Percentiles rank a stretch among this genome's conserved stretches.
phyloP scores from a whole-genome alignment of 1,140 invertebrate species.

The Branchinecta lindahli region DNA sequence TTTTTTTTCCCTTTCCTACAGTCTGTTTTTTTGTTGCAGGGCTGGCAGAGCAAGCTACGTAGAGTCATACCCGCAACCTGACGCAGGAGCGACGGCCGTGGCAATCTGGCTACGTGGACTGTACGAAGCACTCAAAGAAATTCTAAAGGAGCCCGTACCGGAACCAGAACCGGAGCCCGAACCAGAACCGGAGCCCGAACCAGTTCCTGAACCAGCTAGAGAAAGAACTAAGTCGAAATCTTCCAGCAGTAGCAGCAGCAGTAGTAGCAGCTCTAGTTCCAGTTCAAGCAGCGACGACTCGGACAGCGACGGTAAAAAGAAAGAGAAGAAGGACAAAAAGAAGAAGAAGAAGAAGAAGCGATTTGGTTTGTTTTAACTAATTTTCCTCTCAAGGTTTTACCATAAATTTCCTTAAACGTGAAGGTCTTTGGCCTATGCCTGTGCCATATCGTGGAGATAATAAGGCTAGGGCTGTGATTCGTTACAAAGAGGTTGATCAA shows the following conservation, averaged over 20 bases:
- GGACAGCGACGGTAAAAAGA: neutral
- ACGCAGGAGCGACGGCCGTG: constrained; percentile 50
- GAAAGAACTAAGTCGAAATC: constrained; percentile 11
- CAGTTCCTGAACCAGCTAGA: neutral
- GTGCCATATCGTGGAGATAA: too few species aligned
- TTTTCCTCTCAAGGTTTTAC: neutral
- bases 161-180: constrained; percentile 18
- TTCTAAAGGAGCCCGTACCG: constrained; percentile 16
- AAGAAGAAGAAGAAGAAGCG: constrained; percentile 14
- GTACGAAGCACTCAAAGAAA: neutral
- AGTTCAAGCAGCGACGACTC: neutral
- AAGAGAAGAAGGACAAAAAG: neutral
- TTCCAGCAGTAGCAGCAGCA: constrained; percentile 12
- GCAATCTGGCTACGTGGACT: constrained; percentile 41
- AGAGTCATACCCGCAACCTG: constrained; percentile 28
- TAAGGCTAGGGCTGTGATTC: too few species aligned
- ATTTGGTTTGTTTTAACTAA: constrained; percentile 7
- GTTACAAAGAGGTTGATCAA: too few species aligned
- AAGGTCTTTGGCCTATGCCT: too few species aligned
- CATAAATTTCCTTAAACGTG: neutral
- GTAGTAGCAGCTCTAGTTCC: constrained; percentile 14
- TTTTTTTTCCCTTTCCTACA: too few species aligned
- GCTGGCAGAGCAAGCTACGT: constrained; percentile 36
- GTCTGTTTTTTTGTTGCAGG: constrained; percentile 29
- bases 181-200: constrained; percentile 13